Base-by-base conservation (phyloP, 2,113 vertebrate genomes). In the Collichthys lucidus region DNA sequence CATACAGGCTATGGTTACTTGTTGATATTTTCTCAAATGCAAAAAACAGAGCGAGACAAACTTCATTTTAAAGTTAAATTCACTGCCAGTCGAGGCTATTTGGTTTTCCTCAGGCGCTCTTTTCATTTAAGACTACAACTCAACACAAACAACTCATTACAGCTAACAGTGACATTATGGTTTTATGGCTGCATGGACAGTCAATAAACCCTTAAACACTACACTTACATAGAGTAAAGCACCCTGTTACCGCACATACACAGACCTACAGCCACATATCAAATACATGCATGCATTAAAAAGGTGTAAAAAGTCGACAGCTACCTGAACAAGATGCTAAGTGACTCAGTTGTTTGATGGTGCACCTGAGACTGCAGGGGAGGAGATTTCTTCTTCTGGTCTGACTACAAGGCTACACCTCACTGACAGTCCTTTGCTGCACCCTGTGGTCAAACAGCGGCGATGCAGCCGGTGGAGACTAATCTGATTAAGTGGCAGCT, bases 371-470 rank as follows among this genome's bases (percentile, higher is more conserved):
- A 12, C 17, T 26, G 42, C 8, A 42, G 11, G 19, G 44, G 7
- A 2, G 8, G 12, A 19, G 3, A 61, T 14, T 19, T 62, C 77
- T 88, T 87, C 82, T 88, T 82, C 86, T 80, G 26, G 10, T 49
- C 17, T 3, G 66, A 52, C 17, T 5, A n/a, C 42, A 2, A 31
- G 12, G 4, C 17, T 31, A 5, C 75, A 52, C 4, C 2, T 64
- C 55, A 71, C 22, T 19, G 9, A 55, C 47, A 63, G 88, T 64
- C 11, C 85, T 90, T 35, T 90, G 87, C 89, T 91, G 91, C 89
- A 55, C 85, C 3, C 22, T 68, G 88, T 87, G 93, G 88, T 12
- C 83, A 82, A 56, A 83, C 7, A 0, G 11, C 5, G 15, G 40
- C 12, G 62, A 3, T 85, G 70, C 85, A 79, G 40, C 3, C 44